phyloP scores from a whole-genome alignment of 2,113 vertebrate genomes.

The Atrichornis clamosus region DNA sequence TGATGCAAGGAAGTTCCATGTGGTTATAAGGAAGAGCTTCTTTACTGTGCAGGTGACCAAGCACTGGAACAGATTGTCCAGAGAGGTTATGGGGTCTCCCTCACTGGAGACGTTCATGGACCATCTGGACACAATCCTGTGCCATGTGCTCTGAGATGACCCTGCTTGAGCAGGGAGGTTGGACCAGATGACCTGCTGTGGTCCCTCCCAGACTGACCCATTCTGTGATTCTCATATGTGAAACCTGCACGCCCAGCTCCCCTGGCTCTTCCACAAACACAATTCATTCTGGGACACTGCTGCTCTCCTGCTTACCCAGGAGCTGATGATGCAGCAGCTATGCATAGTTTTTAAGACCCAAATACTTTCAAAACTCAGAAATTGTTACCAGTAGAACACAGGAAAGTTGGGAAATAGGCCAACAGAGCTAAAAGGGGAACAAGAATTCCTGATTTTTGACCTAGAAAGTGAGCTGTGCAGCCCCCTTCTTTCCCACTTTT shows the following conservation, averaged over 20 bases:
- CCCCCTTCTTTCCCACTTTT: background rate
- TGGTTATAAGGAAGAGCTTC: background rate
- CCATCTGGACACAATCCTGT: background rate
- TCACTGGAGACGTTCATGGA: background rate
- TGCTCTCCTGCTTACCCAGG: background rate
- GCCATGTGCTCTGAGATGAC: background rate
- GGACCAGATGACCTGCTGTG: background rate
- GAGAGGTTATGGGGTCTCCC: background rate
- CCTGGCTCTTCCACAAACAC: background rate
- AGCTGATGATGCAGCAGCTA: background rate
- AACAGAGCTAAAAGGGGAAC: background rate
- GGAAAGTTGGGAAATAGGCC: background rate
- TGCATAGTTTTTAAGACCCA: background rate
- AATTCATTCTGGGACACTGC: background rate
- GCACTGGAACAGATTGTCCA: background rate
- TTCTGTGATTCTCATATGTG: background rate
- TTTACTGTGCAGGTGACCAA: background rate
- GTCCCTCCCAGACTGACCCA: background rate
- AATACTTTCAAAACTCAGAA: background rate
- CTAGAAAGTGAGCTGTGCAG: background rate
- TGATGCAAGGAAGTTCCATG: background rate
- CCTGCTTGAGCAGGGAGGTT: background rate
- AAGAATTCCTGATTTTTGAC: background rate
- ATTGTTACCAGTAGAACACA: background rate
- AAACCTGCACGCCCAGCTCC: background rate